Conservation (phyloP, 1,140 invertebrate species). For the Condylostylus longicornis region DNA sequence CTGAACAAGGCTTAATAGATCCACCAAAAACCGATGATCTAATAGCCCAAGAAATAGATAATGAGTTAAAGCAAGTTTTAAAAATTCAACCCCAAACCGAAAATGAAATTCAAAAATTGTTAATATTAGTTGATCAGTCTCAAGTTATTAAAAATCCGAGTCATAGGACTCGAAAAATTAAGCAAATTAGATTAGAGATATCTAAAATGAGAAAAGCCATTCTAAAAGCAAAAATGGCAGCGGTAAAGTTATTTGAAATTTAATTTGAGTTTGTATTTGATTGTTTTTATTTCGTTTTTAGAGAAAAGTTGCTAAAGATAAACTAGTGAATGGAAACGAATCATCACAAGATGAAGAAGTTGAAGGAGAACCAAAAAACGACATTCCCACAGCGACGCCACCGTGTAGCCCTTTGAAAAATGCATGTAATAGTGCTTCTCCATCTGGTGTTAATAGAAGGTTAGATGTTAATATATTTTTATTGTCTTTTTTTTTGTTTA, state of each 20-base stretch:
- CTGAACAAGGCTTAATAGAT: constrained; percentile 41
- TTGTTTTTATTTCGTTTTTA: constrained; percentile 15
- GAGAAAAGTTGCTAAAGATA: constrained; percentile 19
- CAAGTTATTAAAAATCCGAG: constrained; percentile 37
- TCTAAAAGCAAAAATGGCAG: constrained; percentile 20
- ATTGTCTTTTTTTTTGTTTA: neutral
- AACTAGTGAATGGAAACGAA: constrained; percentile 30
- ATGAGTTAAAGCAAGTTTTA: constrained; percentile 33
- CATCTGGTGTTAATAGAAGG: constrained; percentile 54
- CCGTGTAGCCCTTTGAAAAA: constrained; percentile 29
- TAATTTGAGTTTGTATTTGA: no score
- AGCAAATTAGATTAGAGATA: constrained; percentile 37
- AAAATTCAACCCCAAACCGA: constrained; percentile 24
- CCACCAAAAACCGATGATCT: constrained; percentile 29
- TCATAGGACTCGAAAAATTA: constrained; percentile 36
- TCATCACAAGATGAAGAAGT: constrained; percentile 26
- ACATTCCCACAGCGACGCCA: constrained; percentile 20
- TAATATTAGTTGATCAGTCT: constrained; percentile 37
- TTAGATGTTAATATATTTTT: constrained; percentile 3
- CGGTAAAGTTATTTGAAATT: no score
- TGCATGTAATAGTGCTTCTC: constrained; percentile 30
- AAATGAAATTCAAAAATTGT: constrained; percentile 36
- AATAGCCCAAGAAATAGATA: constrained; percentile 35
- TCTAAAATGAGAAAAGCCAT: constrained; percentile 28
- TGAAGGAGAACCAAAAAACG: constrained; percentile 25